phyloP scores from a whole-genome alignment of 30 jellyfish, hydroid and myxozoan genomes.

The Pelagia noctiluca region DNA sequence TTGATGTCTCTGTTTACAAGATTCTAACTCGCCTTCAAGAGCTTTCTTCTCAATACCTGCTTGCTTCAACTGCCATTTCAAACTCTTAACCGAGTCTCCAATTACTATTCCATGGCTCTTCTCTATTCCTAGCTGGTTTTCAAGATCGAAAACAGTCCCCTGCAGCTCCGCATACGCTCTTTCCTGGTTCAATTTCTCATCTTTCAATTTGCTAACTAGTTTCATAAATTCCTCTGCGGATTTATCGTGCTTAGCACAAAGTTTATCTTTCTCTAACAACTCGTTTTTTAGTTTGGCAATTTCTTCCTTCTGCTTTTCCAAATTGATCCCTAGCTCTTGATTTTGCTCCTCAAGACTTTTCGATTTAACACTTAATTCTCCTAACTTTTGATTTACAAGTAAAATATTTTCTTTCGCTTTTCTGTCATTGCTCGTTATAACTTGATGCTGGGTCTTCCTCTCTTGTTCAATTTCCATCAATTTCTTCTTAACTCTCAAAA shows the following conservation, averaged over 20 bases:
- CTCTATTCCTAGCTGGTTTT: slow-evolving; percentile 63
- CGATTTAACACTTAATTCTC: too few relatives aligned
- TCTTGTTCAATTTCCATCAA: not conserved
- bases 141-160: slow-evolving; percentile 45
- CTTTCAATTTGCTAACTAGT: not conserved
- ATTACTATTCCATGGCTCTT: slow-evolving; percentile 45
- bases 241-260: not conserved
- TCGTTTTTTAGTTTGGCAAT: not conserved
- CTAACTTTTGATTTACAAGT: not conserved
- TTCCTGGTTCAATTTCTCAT: slow-evolving; percentile 15
- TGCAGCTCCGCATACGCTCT: slow-evolving; percentile 53
- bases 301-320: not conserved
- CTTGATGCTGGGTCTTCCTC: not conserved
- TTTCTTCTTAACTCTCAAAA: slow-evolving; percentile 18
- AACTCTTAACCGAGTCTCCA: slow-evolving; percentile 37
- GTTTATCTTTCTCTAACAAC: not conserved
- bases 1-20: slow-evolving; percentile 31
- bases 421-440: not conserved
- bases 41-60: slow-evolving; percentile 42
- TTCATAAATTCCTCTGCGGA: not conserved
- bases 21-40: slow-evolving; percentile 17
- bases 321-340: too few relatives aligned
- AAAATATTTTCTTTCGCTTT: not conserved
- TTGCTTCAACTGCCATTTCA: slow-evolving; percentile 71
- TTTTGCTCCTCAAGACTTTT: too few relatives aligned